Evolutionary conservation across 2,797 vertebrate genomes (phyloP).

Genomic region (Helostoma temminkii): DNA sequence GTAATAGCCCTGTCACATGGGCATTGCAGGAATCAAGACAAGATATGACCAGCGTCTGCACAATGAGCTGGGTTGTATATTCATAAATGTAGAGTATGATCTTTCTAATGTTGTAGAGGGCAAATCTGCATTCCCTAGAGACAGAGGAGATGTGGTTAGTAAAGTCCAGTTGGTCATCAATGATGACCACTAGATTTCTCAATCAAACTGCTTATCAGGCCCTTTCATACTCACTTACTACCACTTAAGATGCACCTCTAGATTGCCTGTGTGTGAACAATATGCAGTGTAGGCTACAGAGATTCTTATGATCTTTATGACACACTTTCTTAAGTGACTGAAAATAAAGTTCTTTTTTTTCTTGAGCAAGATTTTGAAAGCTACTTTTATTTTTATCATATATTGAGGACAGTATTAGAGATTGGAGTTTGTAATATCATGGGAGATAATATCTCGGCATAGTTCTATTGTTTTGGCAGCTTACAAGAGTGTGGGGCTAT

Average conservation of each 20-base stretch:
- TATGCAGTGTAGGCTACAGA: not conserved
- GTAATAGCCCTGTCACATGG: too few species aligned
- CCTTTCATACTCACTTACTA: not conserved
- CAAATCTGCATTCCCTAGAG: too few species aligned
- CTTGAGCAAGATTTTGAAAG: slow-evolving; percentile 24
- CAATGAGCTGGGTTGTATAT: too few species aligned
- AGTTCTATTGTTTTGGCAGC: slow-evolving; percentile 56
- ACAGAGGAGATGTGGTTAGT: too few species aligned
- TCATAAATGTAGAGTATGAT: too few species aligned
- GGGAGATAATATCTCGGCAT: slow-evolving; percentile 40
- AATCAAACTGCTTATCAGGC: slow-evolving; percentile 8
- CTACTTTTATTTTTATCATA: slow-evolving; percentile 8
- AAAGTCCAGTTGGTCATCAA: too few species aligned
- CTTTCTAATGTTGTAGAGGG: too few species aligned
- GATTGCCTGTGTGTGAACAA: too few species aligned
- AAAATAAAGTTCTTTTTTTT: slow-evolving; percentile 19
- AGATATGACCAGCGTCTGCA: too few species aligned
- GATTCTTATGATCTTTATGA: slow-evolving; percentile 10
- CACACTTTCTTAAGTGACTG: slow-evolving; percentile 3
- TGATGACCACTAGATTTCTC: too few species aligned
- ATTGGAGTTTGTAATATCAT: slow-evolving; percentile 25
- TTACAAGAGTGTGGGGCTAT: slow-evolving; percentile 41
- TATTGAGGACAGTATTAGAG: slow-evolving; percentile 24
- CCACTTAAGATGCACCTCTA: not conserved
- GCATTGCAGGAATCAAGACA: too few species aligned